These are phyloP conservation scores for Athalia cordata DNA, from an alignment of 2,888 invertebrate genomes.

Conservation along the genomic window DNA sequence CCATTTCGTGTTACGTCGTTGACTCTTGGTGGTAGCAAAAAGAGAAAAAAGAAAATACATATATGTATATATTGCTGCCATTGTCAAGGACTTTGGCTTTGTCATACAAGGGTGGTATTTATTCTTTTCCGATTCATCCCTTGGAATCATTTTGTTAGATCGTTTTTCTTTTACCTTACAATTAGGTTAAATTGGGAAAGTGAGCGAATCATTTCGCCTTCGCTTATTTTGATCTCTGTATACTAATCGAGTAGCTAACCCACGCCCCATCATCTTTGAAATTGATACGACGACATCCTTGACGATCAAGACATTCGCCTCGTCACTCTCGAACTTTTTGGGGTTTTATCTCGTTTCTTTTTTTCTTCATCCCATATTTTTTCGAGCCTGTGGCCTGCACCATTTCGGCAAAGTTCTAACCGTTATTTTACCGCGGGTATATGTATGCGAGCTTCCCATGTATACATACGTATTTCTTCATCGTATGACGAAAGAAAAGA, in stretches of 20 bases:
- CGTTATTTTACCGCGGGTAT: no score
- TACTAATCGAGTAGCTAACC: not conserved
- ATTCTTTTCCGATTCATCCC: conserved; percentile 42
- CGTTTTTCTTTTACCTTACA: not conserved
- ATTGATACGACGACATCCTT: conserved; percentile 33
- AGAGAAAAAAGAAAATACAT: conserved; percentile 45
- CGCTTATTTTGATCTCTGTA: no score
- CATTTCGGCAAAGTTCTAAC: no score
- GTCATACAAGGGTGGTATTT: conserved; percentile 43
- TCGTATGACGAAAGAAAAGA: no score
- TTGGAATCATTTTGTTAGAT: conserved; percentile 31
- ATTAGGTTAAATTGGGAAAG: no score
- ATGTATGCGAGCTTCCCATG: no score
- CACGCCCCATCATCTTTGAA: not conserved
- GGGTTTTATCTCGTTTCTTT: not conserved
- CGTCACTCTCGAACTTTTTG: conserved; percentile 18
- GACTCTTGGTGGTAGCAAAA: conserved; percentile 60
- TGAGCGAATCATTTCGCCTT: no score
- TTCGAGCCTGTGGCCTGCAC: no score
- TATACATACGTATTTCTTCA: no score
- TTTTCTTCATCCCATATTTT: no score
- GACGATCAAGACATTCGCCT: conserved; percentile 26
- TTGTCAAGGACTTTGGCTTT: conserved; percentile 45
- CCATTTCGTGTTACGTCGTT: conserved; percentile 67
- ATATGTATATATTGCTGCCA: conserved; percentile 34